Evolutionary conservation across 2,113 vertebrate species (phyloP), one percentile per base, ranked within the genome.

Genomic region (Ardeotis arabs): DNA sequence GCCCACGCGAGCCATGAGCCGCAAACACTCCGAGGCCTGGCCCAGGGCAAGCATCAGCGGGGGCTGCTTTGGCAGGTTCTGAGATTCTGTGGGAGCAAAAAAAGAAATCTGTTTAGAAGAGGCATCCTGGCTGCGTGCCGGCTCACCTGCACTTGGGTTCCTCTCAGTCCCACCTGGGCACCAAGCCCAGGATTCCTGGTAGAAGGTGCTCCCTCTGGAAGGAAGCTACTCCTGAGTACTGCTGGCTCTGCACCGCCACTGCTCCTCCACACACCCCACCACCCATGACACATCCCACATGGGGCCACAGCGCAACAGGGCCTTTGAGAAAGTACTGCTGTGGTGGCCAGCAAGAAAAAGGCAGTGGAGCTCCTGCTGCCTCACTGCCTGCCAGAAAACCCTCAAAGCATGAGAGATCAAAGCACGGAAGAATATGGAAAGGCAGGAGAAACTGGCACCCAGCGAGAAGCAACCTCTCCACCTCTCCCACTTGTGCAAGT

Each of bases 11-110:
- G 99, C 99, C 99, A 99, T 99, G 72, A 99, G 99, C 97, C 99
- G 99, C 94, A 99, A 98, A 95, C 99, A 99, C 98, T 99, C 99
- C 5, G 99, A 99, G 96, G 99, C 99, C 98, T 99, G 99, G 95
- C 99, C 99, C 94, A 99, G 96, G 31, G 99, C 99, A 20, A 99
- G 98, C 99, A 99, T 99, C 98, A 99, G 98, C 4, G 99, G 99
- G 82, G 99, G 99, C 98, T 99, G 99, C 97, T 99, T 99, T 93
- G 99, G 99, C 98, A 99, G 98, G 97, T 99, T 99, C 98, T 99
- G 99, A 94, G 99, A 99, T 98, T 99, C 99, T 99, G 97, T 50
- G 91, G 79, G 72, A 95, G 73, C 89, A 94, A 90, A 90, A 94
- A 13, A 56, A 97, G 33, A 70, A 23, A 87, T 39, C 27, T 6